Percentiles rank a stretch among this genome's conserved stretches.
phyloP scores from a whole-genome alignment of 2,113 vertebrate genomes.

The Phalacrocorax aristotelis region DNA sequence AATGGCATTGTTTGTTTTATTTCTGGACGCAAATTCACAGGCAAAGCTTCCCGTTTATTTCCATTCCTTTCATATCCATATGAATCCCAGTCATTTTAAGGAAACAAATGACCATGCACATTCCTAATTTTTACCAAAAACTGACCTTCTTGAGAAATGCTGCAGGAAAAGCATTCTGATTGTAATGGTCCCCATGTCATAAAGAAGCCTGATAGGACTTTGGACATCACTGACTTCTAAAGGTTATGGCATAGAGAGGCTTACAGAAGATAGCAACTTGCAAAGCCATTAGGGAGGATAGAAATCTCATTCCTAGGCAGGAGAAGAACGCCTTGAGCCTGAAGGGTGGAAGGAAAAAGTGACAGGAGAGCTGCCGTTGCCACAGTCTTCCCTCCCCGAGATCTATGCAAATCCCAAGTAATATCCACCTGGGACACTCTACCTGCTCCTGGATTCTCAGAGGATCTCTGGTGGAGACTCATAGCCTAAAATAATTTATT shows the following conservation, averaged over 20 bases:
- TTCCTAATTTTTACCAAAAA: neutral
- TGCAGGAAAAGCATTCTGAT: neutral
- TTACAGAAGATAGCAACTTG: neutral
- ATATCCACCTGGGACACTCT: slow-evolving; percentile 42
- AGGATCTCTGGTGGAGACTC: slow-evolving; percentile 67
- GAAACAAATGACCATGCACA: neutral
- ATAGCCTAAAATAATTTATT: slow-evolving; percentile 75
- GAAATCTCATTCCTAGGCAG: neutral
- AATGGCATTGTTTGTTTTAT: neutral
- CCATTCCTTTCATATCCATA: neutral
- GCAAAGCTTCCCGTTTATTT: neutral
- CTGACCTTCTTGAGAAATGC: neutral
- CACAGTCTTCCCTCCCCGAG: neutral
- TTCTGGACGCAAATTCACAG: neutral
- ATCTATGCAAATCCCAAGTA: slow-evolving; percentile 44
- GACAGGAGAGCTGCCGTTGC: neutral
- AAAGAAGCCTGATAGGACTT: neutral
- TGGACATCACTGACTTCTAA: neutral
- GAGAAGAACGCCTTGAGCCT: neutral
- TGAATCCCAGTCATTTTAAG: neutral
- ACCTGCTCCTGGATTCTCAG: slow-evolving; percentile 43
- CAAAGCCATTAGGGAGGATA: neutral
- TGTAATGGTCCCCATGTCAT: neutral
- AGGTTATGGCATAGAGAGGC: neutral
- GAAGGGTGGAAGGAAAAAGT: neutral